Conservation (phyloP, 2,797 vertebrate genomes). For the Glyptemys insculpta region DNA sequence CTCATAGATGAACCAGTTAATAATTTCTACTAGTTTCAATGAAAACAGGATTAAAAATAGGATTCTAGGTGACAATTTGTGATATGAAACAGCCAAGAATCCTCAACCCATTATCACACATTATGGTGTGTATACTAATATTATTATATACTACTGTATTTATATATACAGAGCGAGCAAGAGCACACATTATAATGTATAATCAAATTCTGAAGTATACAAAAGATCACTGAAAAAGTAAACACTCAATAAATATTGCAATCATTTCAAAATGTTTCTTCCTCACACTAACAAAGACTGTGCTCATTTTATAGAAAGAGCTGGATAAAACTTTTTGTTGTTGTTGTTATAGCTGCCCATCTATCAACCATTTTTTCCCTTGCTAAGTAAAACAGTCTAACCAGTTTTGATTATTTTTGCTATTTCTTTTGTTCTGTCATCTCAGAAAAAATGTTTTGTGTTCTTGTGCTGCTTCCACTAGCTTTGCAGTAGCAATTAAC, state of each 20-base stretch:
- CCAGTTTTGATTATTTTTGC: background rate
- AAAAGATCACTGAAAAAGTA: background rate
- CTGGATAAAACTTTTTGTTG: background rate
- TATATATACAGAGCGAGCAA: background rate
- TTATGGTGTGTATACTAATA: background rate
- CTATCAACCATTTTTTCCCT: background rate
- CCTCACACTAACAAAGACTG: constrained; percentile 14
- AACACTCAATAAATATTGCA: background rate
- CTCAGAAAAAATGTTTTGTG: background rate
- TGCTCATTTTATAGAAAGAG: background rate
- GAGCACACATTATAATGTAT: background rate
- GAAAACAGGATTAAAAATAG: background rate
- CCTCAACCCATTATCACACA: background rate
- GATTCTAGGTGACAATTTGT: background rate
- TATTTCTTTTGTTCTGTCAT: background rate
- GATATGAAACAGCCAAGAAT: background rate
- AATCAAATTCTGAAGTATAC: background rate
- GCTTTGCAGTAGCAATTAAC: constrained; percentile 16
- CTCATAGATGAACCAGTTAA: constrained; percentile 33
- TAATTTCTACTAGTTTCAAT: background rate
- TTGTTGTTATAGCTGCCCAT: rapidly evolving
- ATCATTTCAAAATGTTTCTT: background rate
- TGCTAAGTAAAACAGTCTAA: background rate
- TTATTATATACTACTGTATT: background rate
- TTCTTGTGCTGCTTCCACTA: background rate